Conservation (phyloP, 2,888 invertebrate genomes). For the Nipponacmea schrenckii region DNA sequence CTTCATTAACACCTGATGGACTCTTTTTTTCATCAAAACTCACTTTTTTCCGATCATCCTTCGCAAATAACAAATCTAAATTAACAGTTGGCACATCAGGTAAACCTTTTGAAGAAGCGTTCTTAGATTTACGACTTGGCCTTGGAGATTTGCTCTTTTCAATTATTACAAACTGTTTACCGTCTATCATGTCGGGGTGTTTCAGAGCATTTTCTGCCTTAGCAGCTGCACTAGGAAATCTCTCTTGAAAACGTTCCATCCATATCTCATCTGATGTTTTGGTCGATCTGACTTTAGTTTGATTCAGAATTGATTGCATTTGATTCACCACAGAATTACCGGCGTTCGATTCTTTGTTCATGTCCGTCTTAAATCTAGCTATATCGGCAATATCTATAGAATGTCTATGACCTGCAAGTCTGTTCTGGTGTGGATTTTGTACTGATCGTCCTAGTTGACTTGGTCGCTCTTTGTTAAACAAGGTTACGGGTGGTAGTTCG, state of each 20-base stretch:
- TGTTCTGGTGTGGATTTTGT: too few relatives aligned
- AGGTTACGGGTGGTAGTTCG: too few relatives aligned
- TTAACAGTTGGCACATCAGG: background rate
- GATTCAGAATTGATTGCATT: conserved; percentile 1
- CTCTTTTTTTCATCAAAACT: background rate
- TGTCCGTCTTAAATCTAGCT: background rate
- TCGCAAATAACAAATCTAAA: background rate
- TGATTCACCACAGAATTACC: background rate
- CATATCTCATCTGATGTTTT: background rate
- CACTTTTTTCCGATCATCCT: background rate
- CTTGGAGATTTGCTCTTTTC: background rate
- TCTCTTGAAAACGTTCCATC: conserved; percentile 4
- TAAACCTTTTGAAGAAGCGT: background rate
- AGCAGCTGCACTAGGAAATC: background rate
- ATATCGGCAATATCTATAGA: background rate
- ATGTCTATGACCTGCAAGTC: background rate
- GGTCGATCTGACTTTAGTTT: background rate
- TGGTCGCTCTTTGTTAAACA: too few relatives aligned
- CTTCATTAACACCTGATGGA: background rate
- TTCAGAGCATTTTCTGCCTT: background rate
- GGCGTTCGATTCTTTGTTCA: background rate
- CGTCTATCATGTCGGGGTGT: background rate
- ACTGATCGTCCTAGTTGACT: too few relatives aligned
- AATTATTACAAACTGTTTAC: background rate
- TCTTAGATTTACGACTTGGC: background rate